These are phyloP conservation scores for Rhyacichthys aspro DNA, from an alignment of 2,797 vertebrate species.

Conservation along the genomic window DNA sequence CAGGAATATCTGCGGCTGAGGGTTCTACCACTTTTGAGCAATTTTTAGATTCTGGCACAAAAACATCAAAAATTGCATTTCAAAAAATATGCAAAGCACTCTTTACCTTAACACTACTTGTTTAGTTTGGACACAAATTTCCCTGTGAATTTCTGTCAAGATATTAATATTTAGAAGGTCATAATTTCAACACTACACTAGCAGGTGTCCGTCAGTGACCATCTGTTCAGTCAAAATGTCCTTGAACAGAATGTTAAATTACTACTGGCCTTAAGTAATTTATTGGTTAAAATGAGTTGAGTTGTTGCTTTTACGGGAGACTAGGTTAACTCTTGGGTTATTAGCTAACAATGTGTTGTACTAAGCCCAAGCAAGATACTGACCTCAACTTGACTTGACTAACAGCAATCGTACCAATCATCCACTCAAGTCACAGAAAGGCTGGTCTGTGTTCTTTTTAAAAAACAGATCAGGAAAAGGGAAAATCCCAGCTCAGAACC, in stretches of 20 bases:
- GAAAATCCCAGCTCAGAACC: constrained; percentile 45
- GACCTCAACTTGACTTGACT: constrained; percentile 64
- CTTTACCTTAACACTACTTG: not conserved
- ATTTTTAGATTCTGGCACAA: too few relatives aligned
- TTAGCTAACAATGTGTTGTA: constrained; percentile 44
- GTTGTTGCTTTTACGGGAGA: constrained; percentile 24
- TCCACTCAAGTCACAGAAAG: constrained; percentile 65
- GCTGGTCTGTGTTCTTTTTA: constrained; percentile 45
- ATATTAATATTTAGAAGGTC: constrained; percentile 51
- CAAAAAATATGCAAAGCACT: too few relatives aligned
- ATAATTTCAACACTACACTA: constrained; percentile 50
- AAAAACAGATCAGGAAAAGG: too few relatives aligned
- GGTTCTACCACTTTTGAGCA: not conserved
- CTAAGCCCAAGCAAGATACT: constrained; percentile 50
- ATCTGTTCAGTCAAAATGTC: constrained; percentile 67
- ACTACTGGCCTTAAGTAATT: too few relatives aligned
- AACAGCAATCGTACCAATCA: constrained; percentile 53
- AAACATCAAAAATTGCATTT: too few relatives aligned
- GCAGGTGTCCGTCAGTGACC: constrained; percentile 67
- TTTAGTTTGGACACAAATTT: not conserved
- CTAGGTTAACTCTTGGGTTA: constrained; percentile 47
- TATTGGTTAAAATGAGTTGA: too few relatives aligned
- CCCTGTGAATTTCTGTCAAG: too few relatives aligned
- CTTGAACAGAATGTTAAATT: constrained; percentile 39
- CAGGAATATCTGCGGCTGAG: constrained; percentile 25